These are phyloP conservation scores for Amphipyra tragopoginis DNA, from an alignment of 2,888 invertebrate species.

Conservation along the genomic window DNA sequence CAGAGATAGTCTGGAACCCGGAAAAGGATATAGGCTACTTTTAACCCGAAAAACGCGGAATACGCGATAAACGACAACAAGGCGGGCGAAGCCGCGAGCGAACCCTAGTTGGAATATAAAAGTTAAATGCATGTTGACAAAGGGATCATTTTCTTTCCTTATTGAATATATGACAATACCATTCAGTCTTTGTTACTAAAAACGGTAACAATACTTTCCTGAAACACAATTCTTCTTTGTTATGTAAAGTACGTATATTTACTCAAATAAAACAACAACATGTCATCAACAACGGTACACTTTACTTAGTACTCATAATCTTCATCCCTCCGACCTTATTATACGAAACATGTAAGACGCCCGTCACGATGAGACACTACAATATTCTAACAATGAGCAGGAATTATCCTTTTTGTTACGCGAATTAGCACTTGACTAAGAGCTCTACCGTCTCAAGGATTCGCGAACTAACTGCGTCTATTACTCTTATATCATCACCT, in stretches of 20 bases:
- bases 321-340: slow-evolving; percentile 29
- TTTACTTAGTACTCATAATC: slow-evolving; percentile 24
- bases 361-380: slow-evolving; percentile 10
- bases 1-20: too few species aligned
- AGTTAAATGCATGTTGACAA: too few species aligned
- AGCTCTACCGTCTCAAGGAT: slow-evolving; percentile 11
- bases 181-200: too few species aligned
- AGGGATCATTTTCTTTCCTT: too few species aligned
- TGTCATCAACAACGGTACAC: slow-evolving; percentile 14
- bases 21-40: too few species aligned
- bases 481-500: slow-evolving; percentile 11
- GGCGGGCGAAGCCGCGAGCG: too few species aligned
- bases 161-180: too few species aligned
- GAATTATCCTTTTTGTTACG: slow-evolving; percentile 40
- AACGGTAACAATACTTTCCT: background rate
- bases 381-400: slow-evolving; percentile 28
- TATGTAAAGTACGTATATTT: background rate
- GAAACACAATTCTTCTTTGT: background rate
- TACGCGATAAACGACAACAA: too few species aligned
- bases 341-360: slow-evolving; percentile 27
- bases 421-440: slow-evolving; percentile 35
- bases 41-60: too few species aligned
- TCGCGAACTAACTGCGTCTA: slow-evolving; percentile 1
- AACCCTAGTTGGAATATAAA: too few species aligned
- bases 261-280: background rate